Evolutionary conservation across 2,113 vertebrate genomes (phyloP), one percentile per base, ranked within the genome.

Genomic region (Archocentrus centrarchus): DNA sequence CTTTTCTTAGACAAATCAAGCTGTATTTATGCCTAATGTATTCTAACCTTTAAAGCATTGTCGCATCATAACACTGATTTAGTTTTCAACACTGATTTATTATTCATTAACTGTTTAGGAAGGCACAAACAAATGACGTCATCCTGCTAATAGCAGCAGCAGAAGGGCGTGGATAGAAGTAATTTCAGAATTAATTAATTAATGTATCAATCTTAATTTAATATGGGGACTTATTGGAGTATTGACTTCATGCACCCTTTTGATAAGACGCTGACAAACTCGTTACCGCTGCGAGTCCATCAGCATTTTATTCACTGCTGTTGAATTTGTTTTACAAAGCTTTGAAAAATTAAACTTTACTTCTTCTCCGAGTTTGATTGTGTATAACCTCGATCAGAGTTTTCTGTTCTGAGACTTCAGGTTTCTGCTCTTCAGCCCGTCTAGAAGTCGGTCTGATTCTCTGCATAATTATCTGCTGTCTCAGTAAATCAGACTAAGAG

Each of bases 21-120:
- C 20, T 53, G 17, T 7, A 32, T 73, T 53, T 73, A 44, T 32
- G 44, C 24, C 0, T 6, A 53, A 70, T 32, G 44, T 50, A 53
- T 50, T 32, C 24, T 73, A 73, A 73, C 44, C 66, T 73, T 73
- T 73, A 73, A 73, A 73, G 44, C 66, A 50, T 5, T 53, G 66
- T 73, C 66, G 7, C 24, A 53, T 53, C 17, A 53, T 73, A 53
- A 53, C 10, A 11, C 24, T 7, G 66, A 50, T 70, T 50, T 70
- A 70, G 50, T 70, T 68, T 70, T 70, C 44, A 18, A 1, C 24
- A 30, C 66, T 50, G 66, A 32, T 53, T 53, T 73, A 73, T 53
- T 73, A 53, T 73, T 53, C 44, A 53, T 73, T 73, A 73, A 53
- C 66, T 73, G 66, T 53, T 53, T 32, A 30, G 66, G 6, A 53